phyloP scores from a whole-genome alignment of 2,797 vertebrate genomes.

The Paedocypris micromegethes region DNA sequence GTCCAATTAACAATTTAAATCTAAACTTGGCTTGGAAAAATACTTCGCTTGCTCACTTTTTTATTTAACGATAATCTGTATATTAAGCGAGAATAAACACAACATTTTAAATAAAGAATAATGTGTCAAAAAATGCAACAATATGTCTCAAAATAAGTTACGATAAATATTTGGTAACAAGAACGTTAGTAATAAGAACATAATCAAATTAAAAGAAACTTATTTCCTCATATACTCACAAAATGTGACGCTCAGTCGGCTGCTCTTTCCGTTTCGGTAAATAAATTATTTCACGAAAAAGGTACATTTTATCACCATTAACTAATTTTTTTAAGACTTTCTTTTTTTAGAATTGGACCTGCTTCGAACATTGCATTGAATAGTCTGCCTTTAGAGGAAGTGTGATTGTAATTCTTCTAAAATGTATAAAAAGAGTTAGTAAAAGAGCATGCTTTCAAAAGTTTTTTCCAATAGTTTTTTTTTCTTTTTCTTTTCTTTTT shows the following conservation, averaged over 20 bases:
- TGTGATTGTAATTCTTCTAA: constrained; percentile 41
- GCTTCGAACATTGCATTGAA: constrained; percentile 1
- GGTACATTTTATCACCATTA: constrained; percentile 6
- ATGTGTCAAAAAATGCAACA: too few relatives aligned
- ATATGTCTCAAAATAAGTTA: too few relatives aligned
- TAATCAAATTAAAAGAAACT: not conserved
- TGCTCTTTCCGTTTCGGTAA: constrained; percentile 26
- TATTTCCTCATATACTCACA: not conserved
- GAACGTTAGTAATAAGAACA: not conserved
- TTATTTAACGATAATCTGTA: too few relatives aligned
- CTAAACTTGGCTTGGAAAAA: too few relatives aligned
- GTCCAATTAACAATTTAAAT: too few relatives aligned
- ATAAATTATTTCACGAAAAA: constrained; percentile 47
- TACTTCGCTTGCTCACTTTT: too few relatives aligned
- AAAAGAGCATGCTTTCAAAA: constrained; percentile 64
- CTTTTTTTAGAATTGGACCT: constrained; percentile 35
- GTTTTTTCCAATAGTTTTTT: constrained; percentile 31
- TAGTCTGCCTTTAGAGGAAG: constrained; percentile 42
- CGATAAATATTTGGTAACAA: too few relatives aligned
- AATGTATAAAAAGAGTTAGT: constrained; percentile 49
- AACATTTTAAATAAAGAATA: too few relatives aligned
- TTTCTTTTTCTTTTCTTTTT: constrained; percentile 10
- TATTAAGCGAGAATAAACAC: too few relatives aligned
- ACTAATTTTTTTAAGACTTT: constrained; percentile 39
- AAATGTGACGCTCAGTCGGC: not conserved